Conservation (phyloP, 2,797 vertebrate species). For the Petrocephalus sullivani region DNA sequence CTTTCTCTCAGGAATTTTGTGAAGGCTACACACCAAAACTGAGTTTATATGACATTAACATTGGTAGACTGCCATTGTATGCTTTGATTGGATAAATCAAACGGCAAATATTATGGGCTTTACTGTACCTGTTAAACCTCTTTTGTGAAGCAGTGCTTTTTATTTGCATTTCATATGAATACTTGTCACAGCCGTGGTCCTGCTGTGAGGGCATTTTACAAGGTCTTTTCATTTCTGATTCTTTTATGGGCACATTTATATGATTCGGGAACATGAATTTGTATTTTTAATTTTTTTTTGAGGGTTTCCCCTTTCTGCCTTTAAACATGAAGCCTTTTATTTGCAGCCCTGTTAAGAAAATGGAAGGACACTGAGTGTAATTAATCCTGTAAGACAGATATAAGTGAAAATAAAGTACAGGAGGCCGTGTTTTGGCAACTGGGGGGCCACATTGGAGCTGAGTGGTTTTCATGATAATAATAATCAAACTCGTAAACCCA, state of each 20-base stretch:
- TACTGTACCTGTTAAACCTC: not conserved
- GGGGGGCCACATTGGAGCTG: conserved; percentile 73
- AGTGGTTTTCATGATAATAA: conserved; percentile 77
- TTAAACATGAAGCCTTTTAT: not conserved
- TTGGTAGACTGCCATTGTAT: not conserved
- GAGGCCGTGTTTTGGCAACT: conserved; percentile 69
- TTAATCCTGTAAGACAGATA: conserved; percentile 12
- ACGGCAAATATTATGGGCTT: not conserved
- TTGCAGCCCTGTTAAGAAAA: not conserved
- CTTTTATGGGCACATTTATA: not conserved
- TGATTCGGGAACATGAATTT: not conserved
- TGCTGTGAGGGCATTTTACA: not conserved
- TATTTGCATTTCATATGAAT: not conserved
- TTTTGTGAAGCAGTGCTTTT: not conserved
- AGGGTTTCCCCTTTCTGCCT: not conserved
- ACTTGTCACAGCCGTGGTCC: not conserved
- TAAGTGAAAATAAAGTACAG: not conserved
- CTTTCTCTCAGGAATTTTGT: not conserved
- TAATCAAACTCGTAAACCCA: conserved; percentile 60
- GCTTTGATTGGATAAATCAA: not conserved
- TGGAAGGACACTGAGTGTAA: not conserved
- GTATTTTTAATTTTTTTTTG: not conserved
- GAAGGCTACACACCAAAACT: not conserved
- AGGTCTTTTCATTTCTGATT: not conserved
- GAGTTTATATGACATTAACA: not conserved